Evolutionary conservation across 2,113 vertebrate species (phyloP).

Genomic region (Physeter macrocephalus): DNA sequence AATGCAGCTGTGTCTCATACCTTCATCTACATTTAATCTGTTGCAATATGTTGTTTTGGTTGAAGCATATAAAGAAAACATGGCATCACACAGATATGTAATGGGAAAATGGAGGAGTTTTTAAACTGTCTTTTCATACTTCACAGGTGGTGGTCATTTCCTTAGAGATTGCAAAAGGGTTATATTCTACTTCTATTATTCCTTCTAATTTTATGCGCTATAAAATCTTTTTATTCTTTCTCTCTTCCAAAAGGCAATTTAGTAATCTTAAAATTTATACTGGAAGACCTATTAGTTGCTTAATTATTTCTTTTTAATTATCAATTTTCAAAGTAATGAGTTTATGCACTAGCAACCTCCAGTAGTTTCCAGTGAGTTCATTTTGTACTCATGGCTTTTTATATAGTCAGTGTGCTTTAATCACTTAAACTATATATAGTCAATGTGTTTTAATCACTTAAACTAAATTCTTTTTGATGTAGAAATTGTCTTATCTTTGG

Average conservation of each 20-base stretch:
- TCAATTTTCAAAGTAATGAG: background rate
- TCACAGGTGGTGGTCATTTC: background rate
- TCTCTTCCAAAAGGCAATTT: background rate
- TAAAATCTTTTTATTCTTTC: constrained; percentile 4
- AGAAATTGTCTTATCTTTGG: background rate
- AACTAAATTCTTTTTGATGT: background rate
- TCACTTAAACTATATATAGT: background rate
- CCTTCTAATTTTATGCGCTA: constrained; percentile 43
- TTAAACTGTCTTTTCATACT: background rate
- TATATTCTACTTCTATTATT: constrained; percentile 14
- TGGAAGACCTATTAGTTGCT: background rate
- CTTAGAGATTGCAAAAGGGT: background rate
- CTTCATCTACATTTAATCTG: background rate
- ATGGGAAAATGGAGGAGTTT: background rate
- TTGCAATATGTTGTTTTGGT: constrained; percentile 4
- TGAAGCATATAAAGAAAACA: background rate
- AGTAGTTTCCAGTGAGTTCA: background rate
- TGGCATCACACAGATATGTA: background rate
- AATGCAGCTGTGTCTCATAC: constrained; percentile 6
- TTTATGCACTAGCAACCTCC: background rate
- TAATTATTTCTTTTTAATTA: background rate
- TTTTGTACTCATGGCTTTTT: background rate
- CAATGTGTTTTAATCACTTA: background rate
- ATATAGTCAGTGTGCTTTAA: background rate
- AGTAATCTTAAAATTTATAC: constrained; percentile 16